A percentile compares a stretch with the other conserved stretches of the same genome.
Evolutionary conservation across 2,113 vertebrate genomes (phyloP).

Genomic region (Colinus virginianus): DNA sequence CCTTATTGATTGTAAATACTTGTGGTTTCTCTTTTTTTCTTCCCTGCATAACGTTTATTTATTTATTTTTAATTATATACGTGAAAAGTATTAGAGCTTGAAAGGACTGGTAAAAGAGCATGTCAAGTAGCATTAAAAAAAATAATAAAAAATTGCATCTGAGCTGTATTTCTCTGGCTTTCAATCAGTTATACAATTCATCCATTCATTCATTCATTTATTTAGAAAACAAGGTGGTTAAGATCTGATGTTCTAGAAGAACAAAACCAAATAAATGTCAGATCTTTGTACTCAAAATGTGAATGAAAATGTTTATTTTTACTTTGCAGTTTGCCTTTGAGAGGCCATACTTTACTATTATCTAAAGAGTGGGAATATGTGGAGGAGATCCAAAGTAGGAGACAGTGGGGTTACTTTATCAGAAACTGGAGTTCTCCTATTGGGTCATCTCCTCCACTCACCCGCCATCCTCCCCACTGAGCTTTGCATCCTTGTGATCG

Average conservation of each 20-base stretch:
- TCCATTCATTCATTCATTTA: neutral
- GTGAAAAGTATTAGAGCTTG: neutral
- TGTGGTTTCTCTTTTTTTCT: neutral
- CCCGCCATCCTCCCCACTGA: slow-evolving; percentile 70
- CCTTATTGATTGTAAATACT: neutral
- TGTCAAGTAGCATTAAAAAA: neutral
- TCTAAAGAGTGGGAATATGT: slow-evolving; percentile 70
- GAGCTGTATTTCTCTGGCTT: slow-evolving; percentile 3
- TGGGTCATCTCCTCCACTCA: slow-evolving; percentile 70
- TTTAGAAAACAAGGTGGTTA: neutral
- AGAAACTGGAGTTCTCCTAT: slow-evolving; percentile 73
- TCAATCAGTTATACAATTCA: neutral
- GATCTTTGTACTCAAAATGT: neutral
- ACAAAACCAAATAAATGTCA: neutral
- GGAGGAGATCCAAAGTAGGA: slow-evolving; percentile 74
- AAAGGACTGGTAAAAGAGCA: neutral
- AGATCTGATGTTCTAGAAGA: neutral
- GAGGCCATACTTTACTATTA: slow-evolving; percentile 68
- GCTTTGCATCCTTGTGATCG: slow-evolving; percentile 72
- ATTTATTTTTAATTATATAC: neutral
- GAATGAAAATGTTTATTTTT: slow-evolving; percentile 37
- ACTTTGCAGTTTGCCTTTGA: slow-evolving; percentile 74
- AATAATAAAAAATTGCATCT: neutral
- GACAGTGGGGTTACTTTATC: slow-evolving; percentile 65
- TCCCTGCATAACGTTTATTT: neutral